phyloP scores from a whole-genome alignment of 2,888 invertebrate genomes.

The Saturnia pavonia region DNA sequence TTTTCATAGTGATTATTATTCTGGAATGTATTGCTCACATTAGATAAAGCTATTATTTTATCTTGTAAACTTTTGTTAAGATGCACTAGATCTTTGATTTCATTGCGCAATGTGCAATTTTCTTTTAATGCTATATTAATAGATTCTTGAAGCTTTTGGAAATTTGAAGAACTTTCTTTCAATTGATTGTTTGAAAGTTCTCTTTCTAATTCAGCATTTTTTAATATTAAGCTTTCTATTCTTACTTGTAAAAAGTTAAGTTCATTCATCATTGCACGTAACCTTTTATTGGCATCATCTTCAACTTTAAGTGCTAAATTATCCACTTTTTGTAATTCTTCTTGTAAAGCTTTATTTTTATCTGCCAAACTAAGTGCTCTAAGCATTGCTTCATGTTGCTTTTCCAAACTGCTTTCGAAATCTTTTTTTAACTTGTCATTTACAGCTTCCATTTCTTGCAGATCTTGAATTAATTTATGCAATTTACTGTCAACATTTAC shows the following conservation, averaged over 20 bases:
- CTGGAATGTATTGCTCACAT: conserved; percentile 46
- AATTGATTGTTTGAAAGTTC: conserved; percentile 70
- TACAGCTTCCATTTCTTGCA: conserved; percentile 83
- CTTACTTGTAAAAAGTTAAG: conserved; percentile 80
- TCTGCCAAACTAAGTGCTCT: conserved; percentile 88
- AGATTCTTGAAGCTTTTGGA: conserved; percentile 48
- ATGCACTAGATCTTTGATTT: conserved; percentile 73
- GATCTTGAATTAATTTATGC: conserved; percentile 80
- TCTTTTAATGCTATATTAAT: conserved; percentile 53
- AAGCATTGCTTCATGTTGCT: conserved; percentile 91
- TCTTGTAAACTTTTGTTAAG: conserved; percentile 77
- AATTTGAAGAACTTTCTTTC: conserved; percentile 39
- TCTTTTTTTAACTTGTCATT: conserved; percentile 77
- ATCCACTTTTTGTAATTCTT: conserved; percentile 87
- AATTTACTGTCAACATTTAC: conserved; percentile 80
- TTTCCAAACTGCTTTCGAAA: conserved; percentile 81
- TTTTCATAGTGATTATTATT: conserved; percentile 37
- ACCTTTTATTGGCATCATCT: conserved; percentile 87
- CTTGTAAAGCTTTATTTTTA: conserved; percentile 86
- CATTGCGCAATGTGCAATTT: conserved; percentile 69
- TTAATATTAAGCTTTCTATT: conserved; percentile 70
- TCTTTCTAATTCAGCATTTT: conserved; percentile 79
- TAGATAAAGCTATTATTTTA: conserved; percentile 56
- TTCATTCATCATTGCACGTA: conserved; percentile 84
- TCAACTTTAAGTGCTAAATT: conserved; percentile 88